These are phyloP conservation scores for Lepus timidus DNA, from an alignment of 2,113 vertebrate species.

Conservation along the genomic window DNA sequence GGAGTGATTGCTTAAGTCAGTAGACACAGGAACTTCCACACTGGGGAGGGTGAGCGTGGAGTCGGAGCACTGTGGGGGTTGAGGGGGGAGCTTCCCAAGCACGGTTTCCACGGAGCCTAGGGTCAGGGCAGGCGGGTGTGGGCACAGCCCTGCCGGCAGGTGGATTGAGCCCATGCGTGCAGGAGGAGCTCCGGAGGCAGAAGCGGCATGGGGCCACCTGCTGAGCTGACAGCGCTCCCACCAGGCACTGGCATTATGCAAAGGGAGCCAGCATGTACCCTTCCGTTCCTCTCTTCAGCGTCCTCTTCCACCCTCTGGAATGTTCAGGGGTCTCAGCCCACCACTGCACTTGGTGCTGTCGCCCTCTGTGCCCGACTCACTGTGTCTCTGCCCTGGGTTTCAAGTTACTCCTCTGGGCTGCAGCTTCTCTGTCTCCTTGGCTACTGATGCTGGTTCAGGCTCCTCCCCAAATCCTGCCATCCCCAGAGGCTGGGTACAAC, in stretches of 20 bases:
- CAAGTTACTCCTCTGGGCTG: neutral
- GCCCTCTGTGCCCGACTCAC: rapidly evolving
- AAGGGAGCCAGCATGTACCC: too few relatives aligned
- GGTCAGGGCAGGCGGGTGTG: neutral
- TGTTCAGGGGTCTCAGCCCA: neutral
- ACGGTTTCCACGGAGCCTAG: too few relatives aligned
- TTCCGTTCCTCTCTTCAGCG: too few relatives aligned
- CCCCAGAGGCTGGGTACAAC: neutral
- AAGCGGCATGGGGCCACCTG: neutral
- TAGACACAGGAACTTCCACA: neutral
- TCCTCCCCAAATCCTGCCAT: neutral
- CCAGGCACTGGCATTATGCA: too few relatives aligned
- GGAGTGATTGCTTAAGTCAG: neutral
- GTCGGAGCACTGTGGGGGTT: too few relatives aligned
- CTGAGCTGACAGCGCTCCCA: neutral
- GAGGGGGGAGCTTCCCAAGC: rapidly evolving
- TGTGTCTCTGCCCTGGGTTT: neutral
- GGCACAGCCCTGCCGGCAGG: too few relatives aligned
- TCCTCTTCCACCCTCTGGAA: neutral
- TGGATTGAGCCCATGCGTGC: rapidly evolving
- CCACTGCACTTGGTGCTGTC: too few relatives aligned
- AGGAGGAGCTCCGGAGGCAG: neutral
- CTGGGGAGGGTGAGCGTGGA: neutral
- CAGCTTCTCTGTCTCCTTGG: neutral
- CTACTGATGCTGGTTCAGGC: neutral